phyloP scores from a whole-genome alignment of 2,888 invertebrate species.

The Pachydiplax longipennis region DNA sequence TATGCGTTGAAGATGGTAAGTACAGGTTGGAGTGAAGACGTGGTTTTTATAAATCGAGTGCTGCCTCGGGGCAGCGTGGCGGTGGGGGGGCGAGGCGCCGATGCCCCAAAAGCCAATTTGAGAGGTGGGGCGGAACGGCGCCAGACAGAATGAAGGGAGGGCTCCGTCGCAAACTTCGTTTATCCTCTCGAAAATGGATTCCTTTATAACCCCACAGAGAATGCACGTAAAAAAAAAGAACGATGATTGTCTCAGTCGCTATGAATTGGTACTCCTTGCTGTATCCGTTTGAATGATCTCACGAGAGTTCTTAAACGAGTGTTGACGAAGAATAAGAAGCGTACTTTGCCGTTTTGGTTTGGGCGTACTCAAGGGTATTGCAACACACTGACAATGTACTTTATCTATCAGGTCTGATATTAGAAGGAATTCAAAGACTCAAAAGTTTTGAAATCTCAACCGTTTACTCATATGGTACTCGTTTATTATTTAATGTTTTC shows the following conservation, averaged over 20 bases:
- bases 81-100: slow-evolving; percentile 18
- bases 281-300: background rate
- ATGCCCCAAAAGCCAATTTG: slow-evolving; percentile 48
- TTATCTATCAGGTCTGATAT: too few relatives aligned
- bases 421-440: too few relatives aligned
- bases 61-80: background rate
- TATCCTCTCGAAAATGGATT: background rate
- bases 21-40: slow-evolving; percentile 29
- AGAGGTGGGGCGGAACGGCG: slow-evolving; percentile 49
- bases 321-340: too few relatives aligned
- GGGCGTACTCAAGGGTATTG: too few relatives aligned
- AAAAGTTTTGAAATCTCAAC: too few relatives aligned
- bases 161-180: background rate
- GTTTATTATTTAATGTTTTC: too few relatives aligned
- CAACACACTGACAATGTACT: too few relatives aligned
- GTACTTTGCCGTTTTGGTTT: too few relatives aligned
- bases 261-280: too few relatives aligned
- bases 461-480: too few relatives aligned
- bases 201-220: background rate
- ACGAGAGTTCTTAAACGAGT: too few relatives aligned
- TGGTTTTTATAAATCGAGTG: slow-evolving; percentile 7
- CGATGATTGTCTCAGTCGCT: too few relatives aligned
- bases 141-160: slow-evolving; percentile 30
- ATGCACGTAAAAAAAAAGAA: background rate
- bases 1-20: slow-evolving; percentile 20